Conservation (phyloP, 2,113 vertebrate species). For the Collichthys lucidus region DNA sequence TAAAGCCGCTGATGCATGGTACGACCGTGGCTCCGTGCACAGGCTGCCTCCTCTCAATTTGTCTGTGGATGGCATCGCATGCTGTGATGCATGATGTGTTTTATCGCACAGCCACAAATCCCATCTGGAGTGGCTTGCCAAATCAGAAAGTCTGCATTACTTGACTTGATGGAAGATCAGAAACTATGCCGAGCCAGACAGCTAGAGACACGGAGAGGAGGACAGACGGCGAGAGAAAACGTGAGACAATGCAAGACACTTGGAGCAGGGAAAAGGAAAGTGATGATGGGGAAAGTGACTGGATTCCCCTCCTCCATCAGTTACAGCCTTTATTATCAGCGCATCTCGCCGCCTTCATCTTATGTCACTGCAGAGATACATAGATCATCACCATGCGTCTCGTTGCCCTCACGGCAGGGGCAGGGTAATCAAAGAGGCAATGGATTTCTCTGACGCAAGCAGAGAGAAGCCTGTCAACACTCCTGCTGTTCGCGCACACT, state of each 20-base stretch:
- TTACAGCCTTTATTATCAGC: slow-evolving; percentile 45
- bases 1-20: slow-evolving; percentile 62
- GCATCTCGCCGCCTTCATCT: slow-evolving; percentile 30
- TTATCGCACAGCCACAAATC: slow-evolving; percentile 38
- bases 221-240: slow-evolving; percentile 13
- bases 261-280: slow-evolving; percentile 40
- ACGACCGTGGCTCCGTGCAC: slow-evolving; percentile 41
- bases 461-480: slow-evolving; percentile 56
- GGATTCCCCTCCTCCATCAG: slow-evolving; percentile 42
- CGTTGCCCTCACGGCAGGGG: slow-evolving; percentile 47
- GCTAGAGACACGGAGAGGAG: not conserved
- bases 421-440: slow-evolving; percentile 59
- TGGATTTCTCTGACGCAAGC: slow-evolving; percentile 73
- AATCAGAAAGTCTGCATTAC: slow-evolving; percentile 44
- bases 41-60: slow-evolving; percentile 55
- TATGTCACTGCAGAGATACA: slow-evolving; percentile 61
- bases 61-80: slow-evolving; percentile 55
- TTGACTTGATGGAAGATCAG: slow-evolving; percentile 11
- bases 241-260: slow-evolving; percentile 18
- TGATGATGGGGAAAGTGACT: slow-evolving; percentile 49
- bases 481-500: slow-evolving; percentile 43
- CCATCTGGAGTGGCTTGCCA: slow-evolving; percentile 26
- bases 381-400: slow-evolving; percentile 61
- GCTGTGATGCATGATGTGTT: slow-evolving; percentile 57
- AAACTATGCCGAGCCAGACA: slow-evolving; percentile 31